A percentile compares a stretch with the other conserved stretches of the same genome.
Conservation (phyloP, 2,797 vertebrate genomes). For the Enteromius paludinosus region DNA sequence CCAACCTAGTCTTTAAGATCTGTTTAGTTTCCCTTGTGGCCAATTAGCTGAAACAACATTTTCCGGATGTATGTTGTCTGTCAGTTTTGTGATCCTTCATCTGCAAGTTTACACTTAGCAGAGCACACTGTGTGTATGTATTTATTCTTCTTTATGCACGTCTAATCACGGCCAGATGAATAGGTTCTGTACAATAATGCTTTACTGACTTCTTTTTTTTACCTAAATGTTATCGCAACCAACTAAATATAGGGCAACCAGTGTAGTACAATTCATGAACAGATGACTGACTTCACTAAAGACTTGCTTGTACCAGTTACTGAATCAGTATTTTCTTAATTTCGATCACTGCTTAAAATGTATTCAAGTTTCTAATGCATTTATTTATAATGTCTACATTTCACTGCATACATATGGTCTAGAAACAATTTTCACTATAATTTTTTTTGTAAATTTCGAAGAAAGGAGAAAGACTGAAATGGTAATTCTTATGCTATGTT, state of each 20-base stretch:
- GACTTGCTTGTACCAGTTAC: not conserved
- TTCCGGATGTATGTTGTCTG: constrained; percentile 70
- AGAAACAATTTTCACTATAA: not conserved
- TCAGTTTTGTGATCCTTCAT: constrained; percentile 44
- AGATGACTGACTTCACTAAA: not conserved
- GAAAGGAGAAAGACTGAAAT: not conserved
- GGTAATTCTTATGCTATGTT: too few relatives aligned
- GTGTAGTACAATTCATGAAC: not conserved
- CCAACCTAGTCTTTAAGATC: constrained; percentile 27
- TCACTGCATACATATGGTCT: not conserved
- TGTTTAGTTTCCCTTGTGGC: constrained; percentile 67
- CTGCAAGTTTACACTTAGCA: constrained; percentile 50
- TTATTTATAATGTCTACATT: not conserved
- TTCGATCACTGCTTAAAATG: not conserved
- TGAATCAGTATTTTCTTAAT: not conserved
- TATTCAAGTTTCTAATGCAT: not conserved
- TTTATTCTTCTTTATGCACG: constrained; percentile 58
- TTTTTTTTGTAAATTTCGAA: not conserved
- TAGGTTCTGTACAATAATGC: not conserved
- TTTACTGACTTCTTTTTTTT: not conserved
- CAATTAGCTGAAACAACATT: constrained; percentile 64
- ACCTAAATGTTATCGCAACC: not conserved
- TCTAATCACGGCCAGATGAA: not conserved
- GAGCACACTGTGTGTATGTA: constrained; percentile 42
- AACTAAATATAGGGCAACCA: not conserved